Percentiles rank a stretch among this genome's conserved stretches.
phyloP scores from a whole-genome alignment of 2,113 vertebrate species.

The Bubo scandiacus region DNA sequence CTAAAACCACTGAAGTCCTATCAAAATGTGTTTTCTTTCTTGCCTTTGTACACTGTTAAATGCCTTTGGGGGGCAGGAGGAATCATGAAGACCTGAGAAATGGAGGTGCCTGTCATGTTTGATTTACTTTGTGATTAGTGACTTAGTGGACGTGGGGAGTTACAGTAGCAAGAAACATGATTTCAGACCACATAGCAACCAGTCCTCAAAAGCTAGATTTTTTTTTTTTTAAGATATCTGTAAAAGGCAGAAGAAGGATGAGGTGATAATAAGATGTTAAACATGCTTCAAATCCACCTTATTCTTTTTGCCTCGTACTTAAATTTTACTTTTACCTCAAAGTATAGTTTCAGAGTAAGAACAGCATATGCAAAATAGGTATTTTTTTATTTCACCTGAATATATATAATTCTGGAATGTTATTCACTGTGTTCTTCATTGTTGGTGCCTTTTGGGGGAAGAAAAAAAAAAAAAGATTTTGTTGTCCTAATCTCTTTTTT shows the following conservation, averaged over 20 bases:
- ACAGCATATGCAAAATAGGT: slow-evolving; percentile 13
- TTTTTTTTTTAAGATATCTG: neutral
- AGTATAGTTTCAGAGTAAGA: slow-evolving; percentile 40
- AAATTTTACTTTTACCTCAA: neutral
- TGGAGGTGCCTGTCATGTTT: neutral
- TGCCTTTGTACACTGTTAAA: neutral
- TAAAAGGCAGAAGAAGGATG: neutral
- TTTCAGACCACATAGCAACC: neutral
- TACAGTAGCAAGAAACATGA: neutral
- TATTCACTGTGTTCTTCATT: slow-evolving; percentile 35
- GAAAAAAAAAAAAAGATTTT: slow-evolving; percentile 26
- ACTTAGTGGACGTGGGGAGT: neutral
- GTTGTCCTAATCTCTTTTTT: neutral
- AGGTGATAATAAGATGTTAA: neutral
- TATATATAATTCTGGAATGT: slow-evolving; percentile 44
- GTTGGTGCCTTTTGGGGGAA: neutral
- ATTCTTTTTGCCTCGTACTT: neutral
- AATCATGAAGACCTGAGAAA: neutral
- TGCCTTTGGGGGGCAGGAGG: neutral
- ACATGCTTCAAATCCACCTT: neutral
- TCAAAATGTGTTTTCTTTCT: neutral
- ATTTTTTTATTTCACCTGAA: slow-evolving; percentile 33
- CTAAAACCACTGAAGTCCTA: neutral
- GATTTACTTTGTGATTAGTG: neutral
- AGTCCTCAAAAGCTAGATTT: neutral